A percentile compares a stretch with the other conserved stretches of the same genome.
Evolutionary conservation across 2,797 vertebrate genomes (phyloP).

Genomic region (Pelobates cultripes): DNA sequence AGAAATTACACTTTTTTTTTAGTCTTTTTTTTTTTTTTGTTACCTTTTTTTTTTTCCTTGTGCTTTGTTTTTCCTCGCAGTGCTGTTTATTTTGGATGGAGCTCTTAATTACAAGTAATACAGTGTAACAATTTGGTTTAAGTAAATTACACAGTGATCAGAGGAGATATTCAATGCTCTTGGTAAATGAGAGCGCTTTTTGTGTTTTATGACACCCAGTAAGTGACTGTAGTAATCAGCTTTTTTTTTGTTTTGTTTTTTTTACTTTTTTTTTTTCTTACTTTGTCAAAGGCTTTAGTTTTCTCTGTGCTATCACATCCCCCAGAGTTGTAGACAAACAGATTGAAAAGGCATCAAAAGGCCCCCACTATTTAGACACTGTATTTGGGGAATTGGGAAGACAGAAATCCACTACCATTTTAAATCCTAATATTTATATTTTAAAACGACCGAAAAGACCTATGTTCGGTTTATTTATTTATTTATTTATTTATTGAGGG

Average conservation of each 20-base stretch:
- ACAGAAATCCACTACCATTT: conserved; percentile 10
- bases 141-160: conserved; percentile 57
- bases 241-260: conserved; percentile 60
- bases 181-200: conserved; percentile 65
- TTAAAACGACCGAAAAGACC: too few relatives aligned
- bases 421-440: conserved; percentile 1
- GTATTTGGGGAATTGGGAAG: too few relatives aligned
- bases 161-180: conserved; percentile 41
- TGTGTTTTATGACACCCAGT: conserved; percentile 65
- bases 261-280: conserved; percentile 61
- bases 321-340: conserved; percentile 45
- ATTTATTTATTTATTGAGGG: background rate
- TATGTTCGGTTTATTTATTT: background rate
- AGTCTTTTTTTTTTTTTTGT: conserved; percentile 38
- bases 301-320: conserved; percentile 24
- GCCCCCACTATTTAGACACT: conserved; percentile 58
- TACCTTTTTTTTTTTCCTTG: background rate
- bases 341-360: conserved; percentile 52
- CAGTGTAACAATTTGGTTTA: conserved; percentile 52
- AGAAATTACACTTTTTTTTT: conserved; percentile 65
- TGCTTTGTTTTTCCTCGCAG: background rate
- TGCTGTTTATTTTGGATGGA: conserved; percentile 24
- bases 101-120: conserved; percentile 53
- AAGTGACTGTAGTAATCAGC: conserved; percentile 68
- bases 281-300: conserved; percentile 70